Percentiles rank a stretch among this genome's conserved stretches.
Conservation (phyloP, 92 coral and sea anemone species). For the Nematostella vectensis region DNA sequence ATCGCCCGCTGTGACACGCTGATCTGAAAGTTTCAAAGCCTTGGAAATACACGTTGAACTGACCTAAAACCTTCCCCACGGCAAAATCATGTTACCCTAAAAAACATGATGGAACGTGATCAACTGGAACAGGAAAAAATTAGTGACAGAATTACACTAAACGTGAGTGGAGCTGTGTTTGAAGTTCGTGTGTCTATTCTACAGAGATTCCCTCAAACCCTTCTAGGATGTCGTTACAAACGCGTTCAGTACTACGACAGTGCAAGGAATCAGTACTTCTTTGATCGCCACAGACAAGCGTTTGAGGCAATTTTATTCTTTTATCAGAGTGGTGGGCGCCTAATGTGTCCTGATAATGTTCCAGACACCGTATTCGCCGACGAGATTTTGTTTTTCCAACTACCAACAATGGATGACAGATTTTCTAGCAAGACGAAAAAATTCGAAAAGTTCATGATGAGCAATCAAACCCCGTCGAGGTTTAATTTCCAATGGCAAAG, state of each 20-base stretch:
- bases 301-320: conserved; percentile 79
- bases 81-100: too few species aligned
- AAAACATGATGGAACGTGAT: too few species aligned
- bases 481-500: conserved; percentile 46
- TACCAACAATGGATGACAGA: conserved; percentile 35
- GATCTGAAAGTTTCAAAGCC: not conserved
- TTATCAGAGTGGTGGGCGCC: conserved; percentile 75
- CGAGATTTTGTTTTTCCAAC: conserved; percentile 68
- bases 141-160: conserved; percentile 38
- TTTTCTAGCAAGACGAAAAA: conserved; percentile 14
- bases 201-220: conserved; percentile 57
- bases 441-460: conserved; percentile 62
- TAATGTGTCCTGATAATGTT: conserved; percentile 71
- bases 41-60: too few species aligned
- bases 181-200: conserved; percentile 49
- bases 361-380: conserved; percentile 69
- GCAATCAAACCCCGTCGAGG: conserved; percentile 35
- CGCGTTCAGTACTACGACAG: conserved; percentile 58
- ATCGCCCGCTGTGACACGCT: not conserved
- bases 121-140: not conserved
- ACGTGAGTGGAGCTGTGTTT: conserved; percentile 76
- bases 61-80: too few species aligned
- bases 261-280: conserved; percentile 54
- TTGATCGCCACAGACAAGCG: conserved; percentile 87
- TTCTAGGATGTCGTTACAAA: conserved; percentile 61